phyloP scores from a whole-genome alignment of 1,140 invertebrate genomes.

The Aricia agestis region DNA sequence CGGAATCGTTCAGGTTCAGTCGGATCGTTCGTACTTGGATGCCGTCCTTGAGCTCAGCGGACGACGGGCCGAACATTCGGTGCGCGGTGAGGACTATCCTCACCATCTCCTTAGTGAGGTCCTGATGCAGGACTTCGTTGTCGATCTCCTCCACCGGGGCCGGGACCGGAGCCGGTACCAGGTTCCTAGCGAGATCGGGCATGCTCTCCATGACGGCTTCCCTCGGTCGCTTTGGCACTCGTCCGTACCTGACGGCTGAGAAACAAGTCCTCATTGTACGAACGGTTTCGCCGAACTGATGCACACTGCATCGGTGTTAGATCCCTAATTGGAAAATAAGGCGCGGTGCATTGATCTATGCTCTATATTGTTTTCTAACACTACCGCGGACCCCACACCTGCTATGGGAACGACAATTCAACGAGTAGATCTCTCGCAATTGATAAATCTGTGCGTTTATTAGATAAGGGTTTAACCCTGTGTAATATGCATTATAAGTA shows the following conservation, averaged over 20 bases:
- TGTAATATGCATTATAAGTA: not conserved
- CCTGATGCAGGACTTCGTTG: slow-evolving; percentile 48
- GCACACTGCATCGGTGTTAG: slow-evolving; percentile 34
- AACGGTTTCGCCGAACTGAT: slow-evolving; percentile 32
- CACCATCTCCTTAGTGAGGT: slow-evolving; percentile 89
- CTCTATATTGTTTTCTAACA: slow-evolving; percentile 33
- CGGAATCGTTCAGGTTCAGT: slow-evolving; percentile 47
- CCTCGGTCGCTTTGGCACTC: slow-evolving; percentile 94
- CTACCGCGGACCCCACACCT: slow-evolving; percentile 7
- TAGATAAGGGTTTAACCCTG: not conserved
- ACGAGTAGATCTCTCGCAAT: not conserved
- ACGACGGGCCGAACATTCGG: slow-evolving; percentile 91
- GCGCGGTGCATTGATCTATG: slow-evolving; percentile 38
- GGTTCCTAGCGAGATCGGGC: slow-evolving; percentile 42
- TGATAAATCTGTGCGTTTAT: not conserved
- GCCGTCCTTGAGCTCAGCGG: slow-evolving; percentile 89
- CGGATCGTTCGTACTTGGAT: slow-evolving; percentile 75
- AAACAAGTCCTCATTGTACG: slow-evolving; percentile 37
- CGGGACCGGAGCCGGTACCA: slow-evolving; percentile 29
- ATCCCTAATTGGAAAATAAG: slow-evolving; percentile 45
- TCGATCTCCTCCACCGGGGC: slow-evolving; percentile 50
- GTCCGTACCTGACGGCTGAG: slow-evolving; percentile 95
- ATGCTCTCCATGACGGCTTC: slow-evolving; percentile 73
- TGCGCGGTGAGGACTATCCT: slow-evolving; percentile 93
- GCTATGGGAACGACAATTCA: not conserved